Conservation (phyloP, 2,888 invertebrate species). For the Macropis europaea region DNA sequence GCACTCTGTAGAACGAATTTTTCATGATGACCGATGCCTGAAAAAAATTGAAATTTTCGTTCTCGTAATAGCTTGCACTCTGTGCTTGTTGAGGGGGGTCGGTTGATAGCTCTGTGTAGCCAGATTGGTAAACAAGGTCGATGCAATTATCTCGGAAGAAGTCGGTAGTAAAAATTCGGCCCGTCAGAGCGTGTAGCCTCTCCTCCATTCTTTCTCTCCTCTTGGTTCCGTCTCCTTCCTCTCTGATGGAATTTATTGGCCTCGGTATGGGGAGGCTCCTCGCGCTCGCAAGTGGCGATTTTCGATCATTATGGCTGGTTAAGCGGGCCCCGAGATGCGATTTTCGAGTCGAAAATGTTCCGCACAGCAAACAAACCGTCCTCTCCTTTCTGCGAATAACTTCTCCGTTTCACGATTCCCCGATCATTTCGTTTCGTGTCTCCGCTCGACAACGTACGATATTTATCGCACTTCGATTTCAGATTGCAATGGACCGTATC, state of each 20-base stretch:
- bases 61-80: neutral
- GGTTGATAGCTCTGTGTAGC: conserved; percentile 17
- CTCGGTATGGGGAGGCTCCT: conserved; percentile 22
- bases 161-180: conserved; percentile 51
- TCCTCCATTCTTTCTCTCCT: neutral
- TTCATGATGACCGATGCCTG: neutral
- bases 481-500: no score
- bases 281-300: conserved; percentile 56
- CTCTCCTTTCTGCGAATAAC: no score
- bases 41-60: conserved; percentile 23
- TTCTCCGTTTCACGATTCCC: neutral
- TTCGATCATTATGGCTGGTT: conserved; percentile 55
- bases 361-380: conserved; percentile 54
- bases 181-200: neutral
- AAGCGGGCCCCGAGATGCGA: conserved; percentile 47
- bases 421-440: neutral
- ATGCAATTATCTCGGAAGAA: conserved; percentile 48
- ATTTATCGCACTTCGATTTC: no score
- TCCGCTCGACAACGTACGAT: no score
- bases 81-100: neutral
- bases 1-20: neutral
- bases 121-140: conserved; percentile 51
- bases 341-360: conserved; percentile 37
- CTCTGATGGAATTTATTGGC: conserved; percentile 46
- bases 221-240: neutral